Evolutionary conservation across 2,888 invertebrate species (phyloP).

Genomic region (Andrena hattorfiana): DNA sequence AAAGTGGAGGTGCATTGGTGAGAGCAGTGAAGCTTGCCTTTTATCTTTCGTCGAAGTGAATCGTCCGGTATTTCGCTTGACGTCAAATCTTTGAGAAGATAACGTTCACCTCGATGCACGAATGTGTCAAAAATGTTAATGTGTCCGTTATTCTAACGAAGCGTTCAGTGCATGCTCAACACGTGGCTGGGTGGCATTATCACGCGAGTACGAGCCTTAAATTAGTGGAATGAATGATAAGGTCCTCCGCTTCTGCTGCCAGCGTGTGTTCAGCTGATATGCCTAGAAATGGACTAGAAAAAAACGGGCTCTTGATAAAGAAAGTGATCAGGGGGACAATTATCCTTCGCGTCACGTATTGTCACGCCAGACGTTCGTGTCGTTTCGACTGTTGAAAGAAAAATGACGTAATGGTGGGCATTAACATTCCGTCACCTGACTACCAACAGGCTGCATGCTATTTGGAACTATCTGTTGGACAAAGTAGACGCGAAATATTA

Average conservation of each 20-base stretch:
- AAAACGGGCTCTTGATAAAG: conserved; percentile 20
- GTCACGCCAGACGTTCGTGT: neutral
- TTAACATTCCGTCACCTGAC: too few species aligned
- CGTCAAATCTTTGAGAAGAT: neutral
- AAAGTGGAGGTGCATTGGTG: neutral
- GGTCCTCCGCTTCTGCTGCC: neutral
- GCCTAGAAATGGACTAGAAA: conserved; percentile 5
- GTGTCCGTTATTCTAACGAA: neutral
- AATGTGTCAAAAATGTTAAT: neutral
- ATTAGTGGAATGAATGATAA: conserved; percentile 39
- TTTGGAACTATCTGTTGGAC: too few species aligned
- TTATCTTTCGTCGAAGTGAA: neutral
- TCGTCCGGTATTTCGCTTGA: neutral
- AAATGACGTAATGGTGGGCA: neutral
- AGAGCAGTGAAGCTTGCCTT: neutral
- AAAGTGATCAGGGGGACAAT: conserved; percentile 14
- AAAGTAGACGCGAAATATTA: too few species aligned
- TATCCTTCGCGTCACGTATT: neutral
- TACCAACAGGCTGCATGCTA: too few species aligned
- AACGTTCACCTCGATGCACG: neutral
- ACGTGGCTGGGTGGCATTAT: conserved; percentile 32
- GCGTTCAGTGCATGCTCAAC: conserved; percentile 15
- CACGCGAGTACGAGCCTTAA: conserved; percentile 20
- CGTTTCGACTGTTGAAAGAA: neutral
- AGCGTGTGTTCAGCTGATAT: conserved; percentile 11